phyloP scores from a whole-genome alignment of 1,140 invertebrate genomes.

The Zaprionus kolodkinae region DNA sequence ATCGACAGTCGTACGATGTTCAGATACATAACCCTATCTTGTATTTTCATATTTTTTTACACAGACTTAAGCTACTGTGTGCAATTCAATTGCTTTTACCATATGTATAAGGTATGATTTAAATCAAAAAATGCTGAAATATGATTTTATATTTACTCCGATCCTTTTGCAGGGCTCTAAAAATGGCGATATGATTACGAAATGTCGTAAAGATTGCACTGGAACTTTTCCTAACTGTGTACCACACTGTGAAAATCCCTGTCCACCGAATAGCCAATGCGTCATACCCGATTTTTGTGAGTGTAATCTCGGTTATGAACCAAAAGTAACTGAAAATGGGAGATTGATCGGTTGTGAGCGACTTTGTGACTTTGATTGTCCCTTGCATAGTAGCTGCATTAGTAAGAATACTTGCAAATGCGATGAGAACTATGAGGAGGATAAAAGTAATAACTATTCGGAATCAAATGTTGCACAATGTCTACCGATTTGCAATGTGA shows the following conservation, averaged over 20 bases:
- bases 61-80: not conserved
- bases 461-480: no score
- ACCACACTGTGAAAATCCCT: not conserved
- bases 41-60: not conserved
- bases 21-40: not conserved
- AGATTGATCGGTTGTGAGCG: slow-evolving; percentile 11
- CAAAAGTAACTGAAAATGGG: not conserved
- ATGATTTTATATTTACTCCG: not conserved
- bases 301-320: slow-evolving; percentile 5
- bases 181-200: not conserved
- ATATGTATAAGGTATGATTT: not conserved
- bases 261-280: slow-evolving; percentile 20
- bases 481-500: no score
- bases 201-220: slow-evolving; percentile 12
- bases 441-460: not conserved
- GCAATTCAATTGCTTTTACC: not conserved
- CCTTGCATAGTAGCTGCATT: not conserved
- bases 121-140: no score
- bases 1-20: slow-evolving; percentile 7
- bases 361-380: not conserved
- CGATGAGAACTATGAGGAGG: not conserved
- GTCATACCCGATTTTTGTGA: not conserved
- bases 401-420: not conserved
- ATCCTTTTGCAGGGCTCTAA: not conserved
- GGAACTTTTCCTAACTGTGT: slow-evolving; percentile 14